Conservation (phyloP, 2,888 invertebrate species). For the Epinotia demarniana region DNA sequence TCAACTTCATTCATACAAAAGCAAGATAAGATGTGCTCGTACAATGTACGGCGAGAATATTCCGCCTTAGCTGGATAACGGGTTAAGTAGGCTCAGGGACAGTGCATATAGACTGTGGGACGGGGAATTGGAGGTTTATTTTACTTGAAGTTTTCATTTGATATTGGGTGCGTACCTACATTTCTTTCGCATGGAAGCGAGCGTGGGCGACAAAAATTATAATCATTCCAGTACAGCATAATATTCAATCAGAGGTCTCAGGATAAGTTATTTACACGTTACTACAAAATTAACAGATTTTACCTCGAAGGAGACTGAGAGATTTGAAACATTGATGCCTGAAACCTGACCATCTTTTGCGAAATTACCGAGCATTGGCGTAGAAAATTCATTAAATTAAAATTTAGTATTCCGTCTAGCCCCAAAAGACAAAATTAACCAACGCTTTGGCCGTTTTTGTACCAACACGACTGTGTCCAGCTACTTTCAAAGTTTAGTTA, state of each 20-base stretch:
- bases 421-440: too few relatives aligned
- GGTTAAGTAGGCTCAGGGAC: conserved; percentile 22
- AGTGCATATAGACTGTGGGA: background rate
- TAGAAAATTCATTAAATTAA: too few relatives aligned
- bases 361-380: too few relatives aligned
- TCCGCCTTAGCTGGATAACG: conserved; percentile 18
- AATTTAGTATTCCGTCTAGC: too few relatives aligned
- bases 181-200: background rate
- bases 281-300: too few relatives aligned
- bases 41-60: conserved; percentile 20
- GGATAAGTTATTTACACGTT: too few relatives aligned
- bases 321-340: too few relatives aligned
- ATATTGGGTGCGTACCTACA: background rate
- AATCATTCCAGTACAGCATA: too few relatives aligned
- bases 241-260: too few relatives aligned
- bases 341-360: too few relatives aligned
- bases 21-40: conserved; percentile 37
- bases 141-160: background rate
- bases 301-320: too few relatives aligned
- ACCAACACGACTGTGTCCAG: background rate
- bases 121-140: background rate
- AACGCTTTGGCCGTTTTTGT: too few relatives aligned
- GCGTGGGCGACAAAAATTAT: background rate
- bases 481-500: background rate
- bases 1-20: conserved; percentile 42